These are phyloP conservation scores for Orussus abietinus DNA, from an alignment of 1,140 invertebrate genomes.

Conservation along the genomic window DNA sequence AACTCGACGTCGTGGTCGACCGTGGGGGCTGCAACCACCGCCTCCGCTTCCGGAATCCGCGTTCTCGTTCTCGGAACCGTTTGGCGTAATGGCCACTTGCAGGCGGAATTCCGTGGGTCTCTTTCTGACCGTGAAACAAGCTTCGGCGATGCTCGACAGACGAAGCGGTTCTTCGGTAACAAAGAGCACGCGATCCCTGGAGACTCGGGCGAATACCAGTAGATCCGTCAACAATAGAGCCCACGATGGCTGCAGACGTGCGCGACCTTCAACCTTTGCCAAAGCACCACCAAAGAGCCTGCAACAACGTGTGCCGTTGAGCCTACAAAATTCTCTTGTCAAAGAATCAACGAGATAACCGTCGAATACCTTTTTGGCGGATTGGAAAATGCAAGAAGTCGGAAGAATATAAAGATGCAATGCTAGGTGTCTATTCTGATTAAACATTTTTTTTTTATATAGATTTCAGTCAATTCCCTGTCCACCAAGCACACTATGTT, in stretches of 20 bases:
- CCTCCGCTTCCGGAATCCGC: constrained; percentile 26
- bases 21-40: constrained; percentile 48
- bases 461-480: too few relatives aligned
- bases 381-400: too few relatives aligned
- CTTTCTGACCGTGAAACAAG: constrained; percentile 79
- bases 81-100: constrained; percentile 33
- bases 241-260: constrained; percentile 73
- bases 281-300: constrained; percentile 79
- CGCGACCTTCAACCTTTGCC: constrained; percentile 74
- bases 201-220: constrained; percentile 78
- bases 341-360: too few relatives aligned
- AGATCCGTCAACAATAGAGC: constrained; percentile 78
- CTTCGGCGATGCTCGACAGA: constrained; percentile 71
- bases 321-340: too few relatives aligned
- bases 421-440: too few relatives aligned
- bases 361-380: too few relatives aligned
- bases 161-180: constrained; percentile 81
- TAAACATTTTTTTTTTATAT: too few relatives aligned
- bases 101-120: constrained; percentile 56
- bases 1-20: constrained; percentile 58
- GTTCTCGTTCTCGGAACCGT: constrained; percentile 28
- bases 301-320: too few relatives aligned
- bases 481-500: too few relatives aligned
- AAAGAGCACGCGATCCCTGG: constrained; percentile 77
- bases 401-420: too few relatives aligned